Evolutionary conservation across 2,888 invertebrate genomes (phyloP), one percentile per base, ranked within the genome.

Genomic region (Euphydryas editha): DNA sequence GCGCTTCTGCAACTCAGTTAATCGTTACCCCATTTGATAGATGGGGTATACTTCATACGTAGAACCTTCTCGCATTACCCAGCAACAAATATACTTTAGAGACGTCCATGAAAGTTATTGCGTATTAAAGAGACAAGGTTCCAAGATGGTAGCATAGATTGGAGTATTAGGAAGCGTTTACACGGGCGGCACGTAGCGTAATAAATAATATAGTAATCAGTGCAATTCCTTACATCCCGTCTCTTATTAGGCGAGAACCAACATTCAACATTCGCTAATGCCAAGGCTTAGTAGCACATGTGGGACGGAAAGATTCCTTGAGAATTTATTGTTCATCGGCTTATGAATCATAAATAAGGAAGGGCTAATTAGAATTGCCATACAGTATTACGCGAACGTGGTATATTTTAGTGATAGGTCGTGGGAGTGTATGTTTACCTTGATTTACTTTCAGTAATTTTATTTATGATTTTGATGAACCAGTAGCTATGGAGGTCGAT

Each of bases 131-230:
- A 30, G 85, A 80, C 70, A 88, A 75, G 81, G 90, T 88, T 85
- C 78, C 76, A 88, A 87, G 87, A 86, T 78, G 78, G 67, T 55
- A 69, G 73, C 76, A 80, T 78, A 86, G 86, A 85, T 85, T 82
- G 82, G 78, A 85, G 88, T 89, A 92, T 92, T 92, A 91, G 85
- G 89, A 86, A 88, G 88, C 92, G 92, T 92, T 92, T 91, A 92
- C 89, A 92, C 87, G 86, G 82, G 84, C 82, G 87, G 90, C 92
- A 92, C 92, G 92, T 92, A 92, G 84, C 75, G 90, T 90, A 92
- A 92, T 92, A 92, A 92, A 92, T 92, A 91, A 92, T 90, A 87
- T 88, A 92, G 91, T 92, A 92, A 92, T 92, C 92, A 92, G 92
- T 82, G 88, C 88, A 85, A 92, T 92, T 91, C 90, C 92, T 92